A percentile compares a stretch with the other conserved stretches of the same genome.
These are phyloP conservation scores for Monodelphis domestica DNA, from an alignment of 2,797 vertebrate genomes.

Conservation along the genomic window DNA sequence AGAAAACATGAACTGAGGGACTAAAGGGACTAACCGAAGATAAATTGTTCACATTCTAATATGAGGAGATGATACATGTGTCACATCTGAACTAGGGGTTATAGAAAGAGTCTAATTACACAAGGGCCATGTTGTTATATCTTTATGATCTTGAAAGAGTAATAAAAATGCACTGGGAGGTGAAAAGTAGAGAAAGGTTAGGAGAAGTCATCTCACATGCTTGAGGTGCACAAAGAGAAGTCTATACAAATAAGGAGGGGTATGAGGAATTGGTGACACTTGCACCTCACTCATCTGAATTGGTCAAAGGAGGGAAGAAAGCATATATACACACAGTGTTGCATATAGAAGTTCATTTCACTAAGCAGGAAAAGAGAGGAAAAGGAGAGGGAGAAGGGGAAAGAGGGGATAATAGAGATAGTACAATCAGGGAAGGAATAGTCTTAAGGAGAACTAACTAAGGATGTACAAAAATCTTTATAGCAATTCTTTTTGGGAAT, in stretches of 20 bases:
- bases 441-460: not conserved
- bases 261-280: not conserved
- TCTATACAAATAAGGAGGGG: not conserved
- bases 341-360: not conserved
- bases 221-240: not conserved
- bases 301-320: not conserved
- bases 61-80: not conserved
- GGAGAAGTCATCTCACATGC: not conserved
- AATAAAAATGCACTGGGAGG: not conserved
- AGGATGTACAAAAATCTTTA: not conserved
- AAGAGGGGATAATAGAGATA: not conserved
- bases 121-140: not conserved
- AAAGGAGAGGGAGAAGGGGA: too few species aligned
- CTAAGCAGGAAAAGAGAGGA: not conserved
- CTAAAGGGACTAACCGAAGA: not conserved
- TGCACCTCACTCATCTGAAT: not conserved
- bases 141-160: not conserved
- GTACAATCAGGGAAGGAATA: not conserved
- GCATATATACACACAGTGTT: not conserved
- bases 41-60: not conserved
- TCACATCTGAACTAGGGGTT: not conserved
- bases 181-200: not conserved
- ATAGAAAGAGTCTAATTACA: not conserved
- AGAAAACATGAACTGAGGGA: not conserved
- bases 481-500: not conserved